phyloP scores from a whole-genome alignment of 2,888 invertebrate genomes.

The Orthosia gracilis region DNA sequence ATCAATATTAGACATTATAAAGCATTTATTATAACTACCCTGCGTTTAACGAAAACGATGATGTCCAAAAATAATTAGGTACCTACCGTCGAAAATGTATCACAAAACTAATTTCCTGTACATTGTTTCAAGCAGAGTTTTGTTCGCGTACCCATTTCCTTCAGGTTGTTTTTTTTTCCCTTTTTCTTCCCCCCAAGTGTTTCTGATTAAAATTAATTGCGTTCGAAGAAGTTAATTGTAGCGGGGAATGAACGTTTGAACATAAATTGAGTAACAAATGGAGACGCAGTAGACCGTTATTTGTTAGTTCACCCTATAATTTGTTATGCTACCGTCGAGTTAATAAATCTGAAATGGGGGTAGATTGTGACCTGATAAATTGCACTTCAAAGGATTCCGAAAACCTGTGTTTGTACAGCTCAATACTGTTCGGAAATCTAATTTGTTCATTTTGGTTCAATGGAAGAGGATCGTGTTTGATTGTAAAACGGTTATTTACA shows the following conservation, averaged over 20 bases:
- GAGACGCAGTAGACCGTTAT: slow-evolving; percentile 72
- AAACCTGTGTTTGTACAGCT: slow-evolving; percentile 53
- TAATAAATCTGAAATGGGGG: slow-evolving; percentile 64
- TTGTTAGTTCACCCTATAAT: slow-evolving; percentile 71
- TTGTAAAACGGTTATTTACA: slow-evolving; percentile 33
- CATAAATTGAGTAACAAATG: slow-evolving; percentile 80
- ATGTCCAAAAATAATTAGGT: slow-evolving; percentile 25
- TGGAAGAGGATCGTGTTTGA: slow-evolving; percentile 26
- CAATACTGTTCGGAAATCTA: slow-evolving; percentile 46
- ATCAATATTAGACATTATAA: slow-evolving; percentile 42
- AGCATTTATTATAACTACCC: slow-evolving; percentile 14
- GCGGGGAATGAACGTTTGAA: slow-evolving; percentile 76
- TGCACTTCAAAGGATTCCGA: slow-evolving; percentile 54
- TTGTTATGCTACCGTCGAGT: slow-evolving; percentile 66
- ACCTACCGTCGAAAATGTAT: slow-evolving; percentile 36
- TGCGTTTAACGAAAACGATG: background rate
- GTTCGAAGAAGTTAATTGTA: slow-evolving; percentile 84
- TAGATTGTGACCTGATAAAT: slow-evolving; percentile 60
- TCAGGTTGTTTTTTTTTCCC: slow-evolving; percentile 74
- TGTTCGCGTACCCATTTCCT: slow-evolving; percentile 63
- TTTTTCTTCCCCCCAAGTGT: slow-evolving; percentile 74
- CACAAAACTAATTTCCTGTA: slow-evolving; percentile 55
- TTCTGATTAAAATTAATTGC: slow-evolving; percentile 87
- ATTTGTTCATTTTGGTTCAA: slow-evolving; percentile 51
- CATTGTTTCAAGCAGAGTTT: slow-evolving; percentile 62